Base-by-base conservation (phyloP, 1,140 invertebrate genomes). In the Zaprionus kolodkinae region DNA sequence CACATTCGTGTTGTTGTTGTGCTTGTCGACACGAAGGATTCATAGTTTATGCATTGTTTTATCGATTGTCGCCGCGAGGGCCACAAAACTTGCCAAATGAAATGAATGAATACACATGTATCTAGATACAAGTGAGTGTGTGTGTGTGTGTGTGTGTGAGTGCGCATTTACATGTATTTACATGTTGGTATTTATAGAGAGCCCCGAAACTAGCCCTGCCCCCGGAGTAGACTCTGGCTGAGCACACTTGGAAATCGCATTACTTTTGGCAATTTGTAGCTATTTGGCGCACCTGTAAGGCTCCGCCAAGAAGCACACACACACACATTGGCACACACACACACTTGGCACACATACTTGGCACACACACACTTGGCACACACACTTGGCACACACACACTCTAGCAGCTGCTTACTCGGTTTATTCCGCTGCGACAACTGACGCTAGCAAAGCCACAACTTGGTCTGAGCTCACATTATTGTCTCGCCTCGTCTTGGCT, bases 1-100 rank as follows among this genome's bases (percentile, higher is more conserved):
- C 43, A 30, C 36, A 60, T 60, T n/a, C n/a, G 40, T 56, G 60
- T 30, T 40, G 64, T 56, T 69, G 73, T 64, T 59, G 62, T 67
- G 45, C 45, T 25, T 55, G 63, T 70, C 72, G 73, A 71, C 81
- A 84, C 83, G 85, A 89, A 88, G 80, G 70, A 89, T 87, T 78
- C 79, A 45, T 83, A 79, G 79, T 87, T 87, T 79, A 76, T 88
- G 84, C 84, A 88, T 88, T 88, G 84, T 88, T 88, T 88, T 88
- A 88, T 88, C 84, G 84, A 88, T 88, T 88, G 84, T 88, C 85
- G 85, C 78, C 55, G 38, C 62, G 52, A 55, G 30, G 40, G 55
- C 78, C 78, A 17, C 45, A 50, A 3, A 50, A 50, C 17, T 50
- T 50, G 45, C 10, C 45, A 50, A 50, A 45, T 17, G 17, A 50